phyloP scores from a whole-genome alignment of 2,113 vertebrate genomes.

The Centropus unirufus region DNA sequence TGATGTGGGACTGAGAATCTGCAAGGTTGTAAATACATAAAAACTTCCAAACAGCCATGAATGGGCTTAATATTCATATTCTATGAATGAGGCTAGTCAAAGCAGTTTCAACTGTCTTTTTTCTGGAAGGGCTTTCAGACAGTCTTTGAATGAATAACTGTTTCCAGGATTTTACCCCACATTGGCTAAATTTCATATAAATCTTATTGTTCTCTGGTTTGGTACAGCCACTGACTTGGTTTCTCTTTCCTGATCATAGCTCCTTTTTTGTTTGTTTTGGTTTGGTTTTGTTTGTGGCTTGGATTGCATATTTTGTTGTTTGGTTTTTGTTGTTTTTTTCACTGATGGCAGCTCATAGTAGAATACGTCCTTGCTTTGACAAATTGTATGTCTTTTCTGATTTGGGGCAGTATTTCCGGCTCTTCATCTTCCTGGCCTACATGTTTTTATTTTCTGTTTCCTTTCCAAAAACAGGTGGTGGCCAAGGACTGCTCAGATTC shows the following conservation, averaged over 20 bases:
- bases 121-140: not conserved
- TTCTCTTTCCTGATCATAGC: not conserved
- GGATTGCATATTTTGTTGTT: too few relatives aligned
- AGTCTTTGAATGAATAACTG: not conserved
- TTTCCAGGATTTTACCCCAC: not conserved
- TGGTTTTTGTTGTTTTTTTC: not conserved
- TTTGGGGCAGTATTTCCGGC: not conserved
- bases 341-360: not conserved
- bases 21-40: not conserved
- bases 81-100: not conserved
- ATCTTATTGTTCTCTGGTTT: not conserved
- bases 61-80: not conserved
- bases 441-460: not conserved
- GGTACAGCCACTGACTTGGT: not conserved
- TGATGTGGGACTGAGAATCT: not conserved
- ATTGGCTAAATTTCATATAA: not conserved
- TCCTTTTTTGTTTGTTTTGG: not conserved
- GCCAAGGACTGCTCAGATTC: not conserved
- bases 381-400: not conserved
- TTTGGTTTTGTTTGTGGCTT: not conserved
- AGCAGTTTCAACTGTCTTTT: not conserved
- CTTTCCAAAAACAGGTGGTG: not conserved
- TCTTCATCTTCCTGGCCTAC: not conserved
- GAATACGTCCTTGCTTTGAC: not conserved
- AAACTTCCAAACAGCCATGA: not conserved